Base-by-base conservation (phyloP, 2,113 vertebrate species). In the Todiramphus saurophagus region DNA sequence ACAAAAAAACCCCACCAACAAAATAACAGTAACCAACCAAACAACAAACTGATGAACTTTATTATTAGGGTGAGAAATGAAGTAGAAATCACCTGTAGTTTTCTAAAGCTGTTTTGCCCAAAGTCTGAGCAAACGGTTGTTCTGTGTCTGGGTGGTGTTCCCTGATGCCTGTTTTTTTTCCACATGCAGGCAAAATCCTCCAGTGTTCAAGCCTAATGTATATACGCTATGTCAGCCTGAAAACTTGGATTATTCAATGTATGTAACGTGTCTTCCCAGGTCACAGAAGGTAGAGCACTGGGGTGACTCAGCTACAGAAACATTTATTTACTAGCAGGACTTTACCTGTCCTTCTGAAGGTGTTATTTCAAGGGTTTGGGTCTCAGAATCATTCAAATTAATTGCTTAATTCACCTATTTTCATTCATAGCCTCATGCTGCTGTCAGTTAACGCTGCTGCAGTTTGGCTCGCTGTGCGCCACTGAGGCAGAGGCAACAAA, bases 371-470 rank as follows among this genome's bases (percentile, higher is more conserved):
- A 66, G 59, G 59, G 35, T 17, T 48, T 43, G 53, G 33, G 35
- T 33, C 15, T 72, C 33, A 39, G 46, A 51, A 39, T 58, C 5
- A 7, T 60, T 44, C 20, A 7, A 21, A 14, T 28, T 33, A 50
- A 31, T 24, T 46, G 23, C 37, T 74, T 44, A 44, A 31, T 41
- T 75, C 5, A 2, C 8, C 1, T 51, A 4, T 37, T 67, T 58
- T 11, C 30, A 21, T 31, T 35, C 20, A 16, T 1, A 5, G 37
- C 33, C 23, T 59, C 55, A 5, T 4, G 48, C 10, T 58, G 28
- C n/a, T 56, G n/a, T n/a, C 15, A 0, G 39, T 15, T 43, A 33
- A 10, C 0, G 2, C 66, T 69, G 50, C 11, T 21, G 35, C 15
- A 27, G 62, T 55, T 25, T 31, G 55, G 75, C 48, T 46, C 50